Evolutionary conservation across 2,113 vertebrate species (phyloP).

Genomic region (Pseudopodoces humilis): DNA sequence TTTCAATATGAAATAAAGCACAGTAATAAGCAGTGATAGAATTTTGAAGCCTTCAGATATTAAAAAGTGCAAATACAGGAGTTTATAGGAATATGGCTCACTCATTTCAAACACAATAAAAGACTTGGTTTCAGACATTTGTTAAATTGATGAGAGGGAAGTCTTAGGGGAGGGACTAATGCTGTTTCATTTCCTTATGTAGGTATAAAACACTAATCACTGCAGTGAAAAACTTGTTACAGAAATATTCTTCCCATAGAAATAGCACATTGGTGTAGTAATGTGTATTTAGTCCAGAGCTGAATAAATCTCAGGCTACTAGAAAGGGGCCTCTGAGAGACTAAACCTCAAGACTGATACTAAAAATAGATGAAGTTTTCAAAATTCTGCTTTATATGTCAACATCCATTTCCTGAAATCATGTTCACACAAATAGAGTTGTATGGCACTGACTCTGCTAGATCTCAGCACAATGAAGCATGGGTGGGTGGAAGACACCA

Average conservation of each 20-base stretch:
- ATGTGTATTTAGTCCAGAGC: neutral
- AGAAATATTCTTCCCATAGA: neutral
- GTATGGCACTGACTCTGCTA: neutral
- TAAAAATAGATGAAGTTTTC: neutral
- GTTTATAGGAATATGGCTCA: neutral
- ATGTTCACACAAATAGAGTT: neutral
- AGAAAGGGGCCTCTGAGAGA: neutral
- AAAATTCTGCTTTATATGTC: neutral
- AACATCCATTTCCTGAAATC: neutral
- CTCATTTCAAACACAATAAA: neutral
- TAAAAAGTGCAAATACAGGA: neutral
- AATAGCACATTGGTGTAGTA: neutral
- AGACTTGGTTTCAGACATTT: neutral
- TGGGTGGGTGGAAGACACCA: neutral
- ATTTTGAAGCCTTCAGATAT: neutral
- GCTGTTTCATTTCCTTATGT: neutral
- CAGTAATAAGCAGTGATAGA: neutral
- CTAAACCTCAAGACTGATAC: neutral
- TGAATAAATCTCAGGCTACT: neutral
- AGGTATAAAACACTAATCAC: neutral
- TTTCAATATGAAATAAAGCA: neutral
- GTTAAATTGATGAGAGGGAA: neutral
- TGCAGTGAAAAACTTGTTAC: neutral
- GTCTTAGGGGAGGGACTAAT: neutral
- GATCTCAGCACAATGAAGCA: neutral